Evolutionary conservation across 2,113 vertebrate genomes (phyloP), one percentile per base, ranked within the genome.

Genomic region (Oplegnathus fasciatus): DNA sequence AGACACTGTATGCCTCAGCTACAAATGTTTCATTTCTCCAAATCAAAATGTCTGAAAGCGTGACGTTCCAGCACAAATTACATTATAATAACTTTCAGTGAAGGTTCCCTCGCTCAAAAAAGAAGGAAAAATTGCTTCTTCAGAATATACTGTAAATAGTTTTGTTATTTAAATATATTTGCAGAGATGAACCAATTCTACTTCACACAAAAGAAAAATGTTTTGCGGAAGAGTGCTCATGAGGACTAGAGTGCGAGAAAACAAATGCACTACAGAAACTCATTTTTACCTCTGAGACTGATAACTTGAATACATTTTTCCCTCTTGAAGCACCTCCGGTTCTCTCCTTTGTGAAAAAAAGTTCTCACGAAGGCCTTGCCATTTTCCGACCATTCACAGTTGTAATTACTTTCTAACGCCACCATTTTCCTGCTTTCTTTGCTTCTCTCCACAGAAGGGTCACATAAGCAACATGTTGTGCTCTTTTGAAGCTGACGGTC

Each of bases 361-460:
- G 9, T 24, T 68, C 34, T 28, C 5, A 44, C 13, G 0, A n/a
- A 44, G 13, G 5, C 10, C 9, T 73, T 66, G 30, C 13, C 17
- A 6, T 57, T 66, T 52, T 71, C 48, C 34, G 15, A 0, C n/a
- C 9, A 2, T 44, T 86, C 74, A 55, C 55, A 40, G 30, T 20
- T 58, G 48, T 62, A 62, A 70, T 48, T 61, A 62, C n/a, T 78
- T 66, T 74, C 64, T 62, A 81, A 91, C 52, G 5, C 37, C 17
- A 13, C 24, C 10, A 11, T 72, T 70, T 58, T 67, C 17, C 64
- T 62, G 28, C 54, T 80, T 28, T 83, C 69, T 77, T 15, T 72
- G 75, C 83, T 20, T 91, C 70, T 90, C 80, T 93, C 26, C 85
- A 90, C 93, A 94, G 92, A 94, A 90, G 89, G 75, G 92, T 90